phyloP scores from a whole-genome alignment of 2,113 vertebrate species.

The Circaetus cinerascens region DNA sequence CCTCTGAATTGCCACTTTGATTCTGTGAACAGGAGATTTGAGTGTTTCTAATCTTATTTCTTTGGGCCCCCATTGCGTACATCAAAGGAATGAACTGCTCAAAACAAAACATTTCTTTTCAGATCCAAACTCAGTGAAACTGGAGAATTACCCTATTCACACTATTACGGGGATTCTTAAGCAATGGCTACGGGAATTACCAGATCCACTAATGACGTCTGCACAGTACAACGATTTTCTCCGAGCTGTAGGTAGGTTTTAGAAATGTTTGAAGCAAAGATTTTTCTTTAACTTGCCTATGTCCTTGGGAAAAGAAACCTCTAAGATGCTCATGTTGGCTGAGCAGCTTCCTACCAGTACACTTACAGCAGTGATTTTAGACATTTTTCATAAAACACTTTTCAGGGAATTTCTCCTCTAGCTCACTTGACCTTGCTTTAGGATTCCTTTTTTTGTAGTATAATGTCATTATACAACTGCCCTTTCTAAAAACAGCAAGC shows the following conservation, averaged over 20 bases:
- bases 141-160: constrained; percentile 94
- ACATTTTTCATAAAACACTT: neutral
- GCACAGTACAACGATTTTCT: constrained; percentile 91
- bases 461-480: neutral
- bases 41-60: neutral
- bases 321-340: neutral
- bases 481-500: neutral
- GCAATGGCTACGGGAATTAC: constrained; percentile 93
- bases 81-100: neutral
- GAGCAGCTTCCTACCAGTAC: neutral
- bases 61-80: neutral
- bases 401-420: neutral
- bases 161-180: constrained; percentile 93
- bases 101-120: neutral
- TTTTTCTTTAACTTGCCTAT: neutral
- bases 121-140: constrained; percentile 83
- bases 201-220: constrained; percentile 95
- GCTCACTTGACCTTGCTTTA: neutral
- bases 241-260: constrained; percentile 87
- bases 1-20: neutral
- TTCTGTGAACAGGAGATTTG: neutral
- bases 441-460: neutral
- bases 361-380: neutral
- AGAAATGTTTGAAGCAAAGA: neutral
- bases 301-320: neutral